phyloP scores from a whole-genome alignment of 2,797 vertebrate genomes.

The Micropoecilia bifurca region DNA sequence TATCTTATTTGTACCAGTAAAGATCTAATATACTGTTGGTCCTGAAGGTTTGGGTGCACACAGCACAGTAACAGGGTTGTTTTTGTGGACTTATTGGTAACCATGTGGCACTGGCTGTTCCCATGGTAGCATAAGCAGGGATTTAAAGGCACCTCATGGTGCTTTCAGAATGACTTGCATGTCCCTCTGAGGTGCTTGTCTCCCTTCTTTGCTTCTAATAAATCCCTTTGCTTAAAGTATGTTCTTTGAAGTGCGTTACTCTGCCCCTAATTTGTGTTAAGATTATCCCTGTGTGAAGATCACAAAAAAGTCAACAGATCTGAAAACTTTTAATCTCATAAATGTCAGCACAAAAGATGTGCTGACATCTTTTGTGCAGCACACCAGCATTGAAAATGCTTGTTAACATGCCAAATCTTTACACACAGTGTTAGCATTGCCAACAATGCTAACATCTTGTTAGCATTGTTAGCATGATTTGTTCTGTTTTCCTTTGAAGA shows the following conservation, averaged over 20 bases:
- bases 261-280: slow-evolving; percentile 21
- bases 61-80: background rate
- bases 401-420: too few species aligned
- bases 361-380: too few species aligned
- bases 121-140: slow-evolving; percentile 61
- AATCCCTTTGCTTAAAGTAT: slow-evolving; percentile 73
- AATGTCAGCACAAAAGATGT: background rate
- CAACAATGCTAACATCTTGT: too few species aligned
- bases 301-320: slow-evolving; percentile 15
- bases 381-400: too few species aligned
- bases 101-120: slow-evolving; percentile 35
- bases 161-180: slow-evolving; percentile 53
- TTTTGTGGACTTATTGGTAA: slow-evolving; percentile 16
- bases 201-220: slow-evolving; percentile 41
- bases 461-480: too few species aligned
- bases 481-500: slow-evolving; percentile 72
- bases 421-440: too few species aligned
- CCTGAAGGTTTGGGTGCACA: background rate
- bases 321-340: background rate
- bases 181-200: slow-evolving; percentile 29
- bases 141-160: slow-evolving; percentile 65
- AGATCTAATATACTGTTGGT: background rate
- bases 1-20: background rate
- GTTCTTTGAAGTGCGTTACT: slow-evolving; percentile 79
- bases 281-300: slow-evolving; percentile 39